These are phyloP conservation scores for Yponomeuta cagnagella DNA, from an alignment of 2,888 invertebrate species.

Conservation along the genomic window DNA sequence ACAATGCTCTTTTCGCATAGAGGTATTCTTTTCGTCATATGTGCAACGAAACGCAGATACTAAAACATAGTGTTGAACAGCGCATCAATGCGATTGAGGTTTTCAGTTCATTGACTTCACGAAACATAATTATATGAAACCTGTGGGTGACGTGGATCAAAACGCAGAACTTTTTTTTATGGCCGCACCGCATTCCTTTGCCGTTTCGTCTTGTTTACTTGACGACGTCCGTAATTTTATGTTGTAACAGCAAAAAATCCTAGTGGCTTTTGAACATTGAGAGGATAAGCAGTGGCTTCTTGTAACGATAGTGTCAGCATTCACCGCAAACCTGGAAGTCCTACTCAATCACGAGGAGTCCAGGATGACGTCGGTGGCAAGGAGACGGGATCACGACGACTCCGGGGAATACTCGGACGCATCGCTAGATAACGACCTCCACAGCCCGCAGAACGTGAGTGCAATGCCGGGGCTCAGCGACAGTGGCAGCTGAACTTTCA, in stretches of 20 bases:
- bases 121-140: too few relatives aligned
- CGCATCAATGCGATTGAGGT: too few relatives aligned
- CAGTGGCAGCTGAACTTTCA: constrained; percentile 47
- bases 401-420: constrained; percentile 69
- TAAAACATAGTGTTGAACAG: too few relatives aligned
- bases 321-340: constrained; percentile 62
- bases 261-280: neutral
- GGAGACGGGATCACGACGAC: constrained; percentile 55
- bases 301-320: neutral
- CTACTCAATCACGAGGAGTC: constrained; percentile 60
- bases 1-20: too few relatives aligned
- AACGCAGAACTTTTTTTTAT: too few relatives aligned
- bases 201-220: neutral
- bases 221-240: neutral
- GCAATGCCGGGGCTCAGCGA: constrained; percentile 25
- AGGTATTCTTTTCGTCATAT: too few relatives aligned
- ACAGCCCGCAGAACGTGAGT: constrained; percentile 66
- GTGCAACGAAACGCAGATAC: too few relatives aligned
- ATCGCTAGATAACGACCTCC: constrained; percentile 65
- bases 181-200: too few relatives aligned
- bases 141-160: too few relatives aligned
- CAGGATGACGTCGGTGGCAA: constrained; percentile 67
- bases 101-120: too few relatives aligned
- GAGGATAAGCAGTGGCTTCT: neutral
- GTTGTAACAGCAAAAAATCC: neutral